Conservation (phyloP, 2,888 invertebrate genomes). For the Mamestra brassicae region DNA sequence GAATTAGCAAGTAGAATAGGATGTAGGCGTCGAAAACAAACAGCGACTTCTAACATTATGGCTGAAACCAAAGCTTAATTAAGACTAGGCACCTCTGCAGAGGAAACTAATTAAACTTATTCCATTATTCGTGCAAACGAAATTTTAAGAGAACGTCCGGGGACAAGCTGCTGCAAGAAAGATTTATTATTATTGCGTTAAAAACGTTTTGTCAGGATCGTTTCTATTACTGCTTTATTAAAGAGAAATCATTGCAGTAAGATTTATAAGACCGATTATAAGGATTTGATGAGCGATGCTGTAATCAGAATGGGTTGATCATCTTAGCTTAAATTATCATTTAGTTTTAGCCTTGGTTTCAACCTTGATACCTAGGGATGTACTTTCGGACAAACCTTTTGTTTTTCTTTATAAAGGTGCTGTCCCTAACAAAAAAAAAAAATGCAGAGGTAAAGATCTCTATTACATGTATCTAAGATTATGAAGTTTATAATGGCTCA, state of each 20-base stretch:
- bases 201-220: slow-evolving; percentile 66
- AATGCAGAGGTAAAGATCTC: too few species aligned
- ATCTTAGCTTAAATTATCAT: not conserved
- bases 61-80: slow-evolving; percentile 85
- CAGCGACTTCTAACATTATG: slow-evolving; percentile 75
- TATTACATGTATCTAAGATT: too few species aligned
- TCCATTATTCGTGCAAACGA: slow-evolving; percentile 85
- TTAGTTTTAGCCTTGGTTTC: not conserved
- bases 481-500: not conserved
- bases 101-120: slow-evolving; percentile 88
- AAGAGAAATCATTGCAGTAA: slow-evolving; percentile 32
- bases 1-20: slow-evolving; percentile 62
- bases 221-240: slow-evolving; percentile 61
- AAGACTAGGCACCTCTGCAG: slow-evolving; percentile 83
- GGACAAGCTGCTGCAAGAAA: slow-evolving; percentile 76
- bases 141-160: slow-evolving; percentile 81
- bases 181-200: slow-evolving; percentile 78
- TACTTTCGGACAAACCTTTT: too few species aligned
- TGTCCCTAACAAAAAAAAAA: too few species aligned
- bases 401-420: too few species aligned
- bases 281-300: not conserved
- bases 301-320: not conserved
- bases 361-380: too few species aligned
- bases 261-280: slow-evolving; percentile 8
- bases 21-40: slow-evolving; percentile 75